phyloP scores from a whole-genome alignment of 2,113 vertebrate genomes.

The Aptenodytes patagonicus region DNA sequence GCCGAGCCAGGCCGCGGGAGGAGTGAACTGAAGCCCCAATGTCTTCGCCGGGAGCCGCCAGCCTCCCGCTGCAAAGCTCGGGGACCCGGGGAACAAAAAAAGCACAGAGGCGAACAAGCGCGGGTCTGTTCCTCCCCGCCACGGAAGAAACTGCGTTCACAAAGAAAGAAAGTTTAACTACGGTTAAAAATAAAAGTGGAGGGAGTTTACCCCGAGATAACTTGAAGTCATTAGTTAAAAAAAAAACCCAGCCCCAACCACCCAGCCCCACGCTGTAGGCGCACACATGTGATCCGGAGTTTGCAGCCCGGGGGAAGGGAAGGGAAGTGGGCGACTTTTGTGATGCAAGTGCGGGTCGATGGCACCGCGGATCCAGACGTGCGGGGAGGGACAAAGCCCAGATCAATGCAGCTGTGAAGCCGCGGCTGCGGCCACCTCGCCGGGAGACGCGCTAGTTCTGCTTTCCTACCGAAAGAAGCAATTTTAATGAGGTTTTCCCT shows the following conservation, averaged over 20 bases:
- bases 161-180: slow-evolving; percentile 45
- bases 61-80: slow-evolving; percentile 30
- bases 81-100: slow-evolving; percentile 50
- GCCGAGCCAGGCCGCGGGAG: slow-evolving; percentile 3
- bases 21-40: slow-evolving; percentile 51
- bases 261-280: not conserved
- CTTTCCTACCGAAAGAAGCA: slow-evolving; percentile 62
- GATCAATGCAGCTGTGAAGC: not conserved
- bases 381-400: not conserved
- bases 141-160: not conserved
- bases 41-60: not conserved
- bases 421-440: not conserved
- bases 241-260: not conserved
- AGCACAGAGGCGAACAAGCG: slow-evolving; percentile 44
- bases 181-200: slow-evolving; percentile 37
- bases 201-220: slow-evolving; percentile 17
- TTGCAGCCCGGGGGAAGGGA: not conserved
- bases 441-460: not conserved
- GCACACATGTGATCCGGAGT: not conserved
- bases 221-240: not conserved
- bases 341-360: not conserved
- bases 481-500: slow-evolving; percentile 39
- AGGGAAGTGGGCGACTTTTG: not conserved
- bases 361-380: not conserved
- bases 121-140: slow-evolving; percentile 22